These are phyloP conservation scores for Camponotus fellah DNA, from an alignment of 2,888 invertebrate species.

Conservation along the genomic window DNA sequence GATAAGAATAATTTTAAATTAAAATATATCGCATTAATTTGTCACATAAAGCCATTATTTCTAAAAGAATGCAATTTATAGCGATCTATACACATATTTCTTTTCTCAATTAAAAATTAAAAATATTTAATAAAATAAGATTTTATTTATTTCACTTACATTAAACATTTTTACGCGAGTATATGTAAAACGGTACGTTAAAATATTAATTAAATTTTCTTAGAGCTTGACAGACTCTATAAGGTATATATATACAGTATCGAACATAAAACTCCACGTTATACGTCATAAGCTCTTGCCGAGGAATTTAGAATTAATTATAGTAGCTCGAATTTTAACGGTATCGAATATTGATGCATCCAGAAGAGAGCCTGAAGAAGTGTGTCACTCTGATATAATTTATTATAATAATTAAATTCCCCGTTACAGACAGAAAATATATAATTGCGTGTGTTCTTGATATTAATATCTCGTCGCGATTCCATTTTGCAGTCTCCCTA, in stretches of 20 bases:
- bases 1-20: background rate
- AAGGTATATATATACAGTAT: background rate
- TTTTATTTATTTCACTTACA: background rate
- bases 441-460: slow-evolving; percentile 18
- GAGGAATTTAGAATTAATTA: slow-evolving; percentile 30
- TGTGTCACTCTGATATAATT: slow-evolving; percentile 20
- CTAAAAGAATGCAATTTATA: background rate
- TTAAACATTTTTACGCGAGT: background rate
- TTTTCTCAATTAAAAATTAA: background rate
- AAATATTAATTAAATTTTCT: slow-evolving; percentile 25
- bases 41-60: background rate
- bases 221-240: background rate
- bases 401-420: slow-evolving; percentile 23
- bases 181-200: background rate
- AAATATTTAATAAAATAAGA: background rate
- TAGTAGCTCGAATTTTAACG: slow-evolving; percentile 22
- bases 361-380: background rate
- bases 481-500: background rate
- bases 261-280: background rate
- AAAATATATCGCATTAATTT: background rate
- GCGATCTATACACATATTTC: background rate
- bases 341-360: slow-evolving; percentile 16
- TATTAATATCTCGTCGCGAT: slow-evolving; percentile 19
- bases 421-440: background rate
- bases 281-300: background rate